These are phyloP conservation scores for Heterodera filipjevi DNA, from an alignment of 2,888 invertebrate species.

Conservation along the genomic window DNA sequence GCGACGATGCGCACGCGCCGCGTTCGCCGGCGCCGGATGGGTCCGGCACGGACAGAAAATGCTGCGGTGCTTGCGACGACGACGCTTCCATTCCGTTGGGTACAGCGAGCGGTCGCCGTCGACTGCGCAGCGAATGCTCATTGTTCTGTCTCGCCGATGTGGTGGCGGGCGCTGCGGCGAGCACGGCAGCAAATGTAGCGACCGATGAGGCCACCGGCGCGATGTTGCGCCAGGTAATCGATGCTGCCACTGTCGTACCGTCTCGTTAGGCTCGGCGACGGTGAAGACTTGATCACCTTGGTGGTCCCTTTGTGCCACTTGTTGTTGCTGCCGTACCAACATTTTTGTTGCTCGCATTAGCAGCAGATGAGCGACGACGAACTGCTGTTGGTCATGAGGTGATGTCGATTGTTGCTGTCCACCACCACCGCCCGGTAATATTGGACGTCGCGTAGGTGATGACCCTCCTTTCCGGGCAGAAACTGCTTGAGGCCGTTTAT, in stretches of 20 bases:
- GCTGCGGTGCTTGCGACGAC: background rate
- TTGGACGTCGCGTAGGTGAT: background rate
- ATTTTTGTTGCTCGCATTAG: background rate
- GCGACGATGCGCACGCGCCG: background rate
- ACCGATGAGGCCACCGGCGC: slow-evolving; percentile 8
- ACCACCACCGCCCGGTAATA: background rate
- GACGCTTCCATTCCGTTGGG: background rate
- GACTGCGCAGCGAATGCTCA: background rate
- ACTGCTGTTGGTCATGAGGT: background rate
- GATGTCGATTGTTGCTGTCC: background rate
- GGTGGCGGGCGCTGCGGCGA: slow-evolving; percentile 25
- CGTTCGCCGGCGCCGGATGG: background rate
- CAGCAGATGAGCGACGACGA: background rate
- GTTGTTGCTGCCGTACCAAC: background rate
- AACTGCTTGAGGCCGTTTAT: no score
- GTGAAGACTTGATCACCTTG: background rate
- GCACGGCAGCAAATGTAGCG: slow-evolving; percentile 30
- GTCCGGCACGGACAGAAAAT: background rate
- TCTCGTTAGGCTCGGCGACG: background rate
- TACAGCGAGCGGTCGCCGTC: slow-evolving; percentile 1
- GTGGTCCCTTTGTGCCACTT: background rate
- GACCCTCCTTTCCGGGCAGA: background rate
- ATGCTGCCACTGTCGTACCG: background rate
- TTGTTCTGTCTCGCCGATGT: background rate
- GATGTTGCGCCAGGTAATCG: background rate